phyloP scores from a whole-genome alignment of 2,113 vertebrate species.

The Pandion haliaetus region DNA sequence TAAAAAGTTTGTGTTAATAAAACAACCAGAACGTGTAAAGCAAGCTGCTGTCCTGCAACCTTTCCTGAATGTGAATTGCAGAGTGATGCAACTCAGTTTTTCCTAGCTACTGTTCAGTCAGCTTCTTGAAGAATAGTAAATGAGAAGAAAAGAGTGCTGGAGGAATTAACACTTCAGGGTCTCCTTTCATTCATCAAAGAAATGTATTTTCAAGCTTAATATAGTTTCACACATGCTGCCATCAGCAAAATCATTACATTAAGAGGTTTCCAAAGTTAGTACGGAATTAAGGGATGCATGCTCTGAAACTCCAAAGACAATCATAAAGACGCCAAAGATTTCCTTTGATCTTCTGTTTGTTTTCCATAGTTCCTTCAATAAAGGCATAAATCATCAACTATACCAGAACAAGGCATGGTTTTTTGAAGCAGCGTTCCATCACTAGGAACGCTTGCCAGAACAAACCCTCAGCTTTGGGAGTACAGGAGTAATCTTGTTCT shows the following conservation, averaged over 20 bases:
- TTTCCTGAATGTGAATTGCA: not conserved
- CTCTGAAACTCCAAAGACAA: slow-evolving; percentile 6
- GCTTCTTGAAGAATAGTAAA: not conserved
- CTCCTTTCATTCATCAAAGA: slow-evolving; percentile 43
- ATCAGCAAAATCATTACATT: slow-evolving; percentile 36
- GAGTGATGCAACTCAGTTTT: not conserved
- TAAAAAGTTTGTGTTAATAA: not conserved
- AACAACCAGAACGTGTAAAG: not conserved
- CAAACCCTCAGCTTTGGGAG: not conserved
- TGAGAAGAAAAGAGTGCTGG: not conserved
- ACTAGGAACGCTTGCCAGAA: not conserved
- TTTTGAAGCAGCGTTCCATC: not conserved
- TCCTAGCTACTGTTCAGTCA: not conserved
- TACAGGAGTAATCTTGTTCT: not conserved
- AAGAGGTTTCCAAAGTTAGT: slow-evolving; percentile 20
- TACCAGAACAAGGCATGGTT: not conserved
- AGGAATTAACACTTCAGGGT: slow-evolving; percentile 47
- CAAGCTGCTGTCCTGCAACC: not conserved
- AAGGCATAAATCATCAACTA: not conserved
- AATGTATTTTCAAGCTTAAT: slow-evolving; percentile 13
- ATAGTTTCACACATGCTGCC: slow-evolving; percentile 14
- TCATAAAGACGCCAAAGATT: not conserved
- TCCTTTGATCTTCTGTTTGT: slow-evolving; percentile 41
- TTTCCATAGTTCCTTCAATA: not conserved
- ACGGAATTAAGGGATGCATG: not conserved